These are phyloP conservation scores for Rafetus swinhoei DNA, from an alignment of 2,113 vertebrate species.

Conservation along the genomic window DNA sequence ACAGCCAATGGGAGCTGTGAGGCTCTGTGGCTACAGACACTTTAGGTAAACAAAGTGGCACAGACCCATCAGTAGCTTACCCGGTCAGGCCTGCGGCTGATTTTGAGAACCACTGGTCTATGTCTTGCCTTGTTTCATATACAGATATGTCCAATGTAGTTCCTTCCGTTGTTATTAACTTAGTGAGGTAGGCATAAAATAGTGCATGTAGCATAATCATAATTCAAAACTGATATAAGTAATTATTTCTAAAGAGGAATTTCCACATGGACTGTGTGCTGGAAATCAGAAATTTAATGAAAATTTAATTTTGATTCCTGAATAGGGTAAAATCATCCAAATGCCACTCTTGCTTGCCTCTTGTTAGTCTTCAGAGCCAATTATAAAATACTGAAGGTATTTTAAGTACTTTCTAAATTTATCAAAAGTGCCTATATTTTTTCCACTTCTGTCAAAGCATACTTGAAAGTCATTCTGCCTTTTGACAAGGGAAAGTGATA, in stretches of 20 bases:
- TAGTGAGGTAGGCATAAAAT: background rate
- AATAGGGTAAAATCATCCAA: background rate
- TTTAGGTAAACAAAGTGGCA: too few relatives aligned
- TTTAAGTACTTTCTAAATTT: background rate
- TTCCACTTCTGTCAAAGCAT: background rate
- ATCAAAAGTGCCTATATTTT: background rate
- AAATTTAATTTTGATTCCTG: background rate
- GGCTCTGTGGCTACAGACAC: too few relatives aligned
- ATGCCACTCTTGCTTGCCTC: background rate
- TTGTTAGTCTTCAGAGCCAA: background rate
- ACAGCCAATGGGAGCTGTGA: too few relatives aligned
- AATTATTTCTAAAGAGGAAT: background rate
- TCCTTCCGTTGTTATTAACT: background rate
- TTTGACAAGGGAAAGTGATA: background rate
- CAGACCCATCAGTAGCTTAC: too few relatives aligned
- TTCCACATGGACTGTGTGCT: background rate
- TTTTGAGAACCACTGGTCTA: constrained; percentile 6
- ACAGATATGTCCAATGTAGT: background rate
- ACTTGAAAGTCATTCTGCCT: constrained; percentile 11
- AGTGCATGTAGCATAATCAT: background rate
- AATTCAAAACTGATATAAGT: background rate
- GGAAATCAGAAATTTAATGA: constrained; percentile 5
- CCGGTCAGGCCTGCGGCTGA: too few relatives aligned
- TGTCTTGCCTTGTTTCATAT: constrained; percentile 25
- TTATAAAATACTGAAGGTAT: constrained; percentile 18